Percentiles rank a stretch among this genome's conserved stretches.
Evolutionary conservation across 1,140 invertebrate species (phyloP).

Genomic region (Tetramorium simillimum): DNA sequence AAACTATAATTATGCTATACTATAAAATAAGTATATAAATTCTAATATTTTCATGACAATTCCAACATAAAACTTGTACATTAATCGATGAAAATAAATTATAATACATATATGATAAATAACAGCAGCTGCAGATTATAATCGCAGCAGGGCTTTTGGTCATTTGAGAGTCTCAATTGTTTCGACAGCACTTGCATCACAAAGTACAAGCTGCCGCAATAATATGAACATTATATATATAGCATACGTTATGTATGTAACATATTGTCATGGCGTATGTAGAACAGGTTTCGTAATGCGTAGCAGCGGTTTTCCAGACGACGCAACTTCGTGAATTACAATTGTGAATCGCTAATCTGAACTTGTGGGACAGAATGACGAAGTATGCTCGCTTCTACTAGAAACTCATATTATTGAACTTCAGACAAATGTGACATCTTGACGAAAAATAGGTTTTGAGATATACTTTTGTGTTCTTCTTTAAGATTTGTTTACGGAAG

Average conservation of each 20-base stretch:
- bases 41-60: background rate
- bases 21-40: background rate
- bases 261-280: conserved; percentile 40
- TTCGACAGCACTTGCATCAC: conserved; percentile 19
- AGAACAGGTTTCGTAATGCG: conserved; percentile 27
- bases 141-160: background rate
- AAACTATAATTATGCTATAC: background rate
- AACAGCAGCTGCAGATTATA: background rate
- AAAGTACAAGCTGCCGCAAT: conserved; percentile 13
- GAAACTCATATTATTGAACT: conserved; percentile 40
- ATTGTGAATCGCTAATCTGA: conserved; percentile 51
- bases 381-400: conserved; percentile 28
- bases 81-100: background rate
- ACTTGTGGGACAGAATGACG: conserved; percentile 32
- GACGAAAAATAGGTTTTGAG: background rate
- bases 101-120: background rate
- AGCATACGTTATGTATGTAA: background rate
- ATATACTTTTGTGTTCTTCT: background rate
- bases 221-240: conserved; percentile 18
- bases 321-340: conserved; percentile 47
- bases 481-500: background rate
- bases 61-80: background rate
- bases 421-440: conserved; percentile 39
- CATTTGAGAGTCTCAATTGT: conserved; percentile 23
- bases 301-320: conserved; percentile 33